These are phyloP conservation scores for Pithys albifrons DNA, from an alignment of 2,113 vertebrate genomes.

Conservation along the genomic window DNA sequence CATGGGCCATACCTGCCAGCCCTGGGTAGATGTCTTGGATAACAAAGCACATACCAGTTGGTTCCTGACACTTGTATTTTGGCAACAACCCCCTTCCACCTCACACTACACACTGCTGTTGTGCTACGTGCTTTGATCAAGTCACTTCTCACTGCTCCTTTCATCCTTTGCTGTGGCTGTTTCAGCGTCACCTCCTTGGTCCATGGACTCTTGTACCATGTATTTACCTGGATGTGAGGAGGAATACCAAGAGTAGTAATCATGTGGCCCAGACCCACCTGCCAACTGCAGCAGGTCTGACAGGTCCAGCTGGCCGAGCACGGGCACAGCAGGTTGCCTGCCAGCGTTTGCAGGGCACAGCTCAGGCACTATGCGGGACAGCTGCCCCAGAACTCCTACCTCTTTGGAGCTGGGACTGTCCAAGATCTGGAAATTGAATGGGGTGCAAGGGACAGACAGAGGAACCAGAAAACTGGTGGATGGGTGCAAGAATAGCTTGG, in stretches of 20 bases:
- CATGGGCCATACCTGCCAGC: background rate
- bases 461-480: background rate
- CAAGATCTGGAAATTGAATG: background rate
- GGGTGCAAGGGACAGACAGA: background rate
- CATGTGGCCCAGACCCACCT: background rate
- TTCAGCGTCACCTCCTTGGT: background rate
- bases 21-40: background rate
- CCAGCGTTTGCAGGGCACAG: accelerated
- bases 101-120: accelerated
- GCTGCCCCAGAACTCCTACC: background rate
- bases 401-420: background rate
- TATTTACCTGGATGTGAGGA: conserved; percentile 18
- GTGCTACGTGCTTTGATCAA: background rate
- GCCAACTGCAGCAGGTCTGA: conserved; percentile 17
- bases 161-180: conserved; percentile 1
- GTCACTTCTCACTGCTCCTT: background rate
- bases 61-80: background rate
- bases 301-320: background rate
- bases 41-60: background rate
- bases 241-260: background rate
- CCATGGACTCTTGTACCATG: background rate
- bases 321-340: background rate
- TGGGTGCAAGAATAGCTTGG: background rate
- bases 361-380: accelerated
- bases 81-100: background rate